A percentile compares a stretch with the other conserved stretches of the same genome.
Conservation (phyloP, 2,797 vertebrate genomes). For the Scolopax bukidnonensis region DNA sequence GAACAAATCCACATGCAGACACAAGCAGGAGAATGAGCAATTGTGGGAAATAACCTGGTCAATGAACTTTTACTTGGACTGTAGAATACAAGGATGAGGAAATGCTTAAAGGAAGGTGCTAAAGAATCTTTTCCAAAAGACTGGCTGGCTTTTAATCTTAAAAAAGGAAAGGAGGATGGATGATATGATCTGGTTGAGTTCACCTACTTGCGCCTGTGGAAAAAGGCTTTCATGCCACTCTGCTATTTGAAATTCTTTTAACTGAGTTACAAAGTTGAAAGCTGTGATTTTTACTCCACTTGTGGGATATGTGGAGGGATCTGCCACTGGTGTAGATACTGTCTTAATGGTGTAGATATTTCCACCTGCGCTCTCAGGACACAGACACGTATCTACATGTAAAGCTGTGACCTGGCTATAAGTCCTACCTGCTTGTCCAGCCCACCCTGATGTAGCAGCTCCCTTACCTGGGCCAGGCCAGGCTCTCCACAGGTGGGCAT, state of each 20-base stretch:
- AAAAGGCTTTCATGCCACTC: accelerated
- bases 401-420: not conserved
- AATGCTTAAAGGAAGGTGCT: not conserved
- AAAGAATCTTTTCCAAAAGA: not conserved
- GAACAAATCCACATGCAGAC: not conserved
- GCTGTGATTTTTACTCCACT: not conserved
- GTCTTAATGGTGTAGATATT: not conserved
- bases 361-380: not conserved
- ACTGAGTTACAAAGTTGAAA: not conserved
- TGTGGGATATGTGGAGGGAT: accelerated
- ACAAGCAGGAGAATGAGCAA: accelerated
- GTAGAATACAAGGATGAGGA: not conserved
- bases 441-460: not conserved
- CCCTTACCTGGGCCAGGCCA: not conserved
- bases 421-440: not conserved
- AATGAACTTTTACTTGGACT: not conserved
- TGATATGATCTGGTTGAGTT: accelerated
- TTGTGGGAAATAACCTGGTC: not conserved
- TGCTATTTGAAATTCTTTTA: not conserved
- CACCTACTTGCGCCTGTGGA: not conserved
- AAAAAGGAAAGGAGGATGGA: not conserved
- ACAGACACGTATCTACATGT: accelerated
- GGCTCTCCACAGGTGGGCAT: not conserved
- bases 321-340: not conserved
- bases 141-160: accelerated